phyloP scores from a whole-genome alignment of 2,888 invertebrate genomes.

The Harpagoxenus sublaevis region DNA sequence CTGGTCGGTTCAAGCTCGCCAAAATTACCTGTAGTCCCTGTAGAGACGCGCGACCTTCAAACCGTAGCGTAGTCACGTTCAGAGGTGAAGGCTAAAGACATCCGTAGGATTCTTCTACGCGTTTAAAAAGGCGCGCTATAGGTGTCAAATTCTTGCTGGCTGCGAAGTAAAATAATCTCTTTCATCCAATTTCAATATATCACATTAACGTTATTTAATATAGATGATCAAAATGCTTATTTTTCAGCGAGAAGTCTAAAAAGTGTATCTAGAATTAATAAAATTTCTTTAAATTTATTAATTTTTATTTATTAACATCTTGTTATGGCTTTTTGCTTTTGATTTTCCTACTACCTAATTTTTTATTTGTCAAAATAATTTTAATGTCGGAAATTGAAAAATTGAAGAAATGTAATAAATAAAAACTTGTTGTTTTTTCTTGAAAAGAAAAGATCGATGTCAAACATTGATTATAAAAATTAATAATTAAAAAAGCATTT shows the following conservation, averaged over 20 bases:
- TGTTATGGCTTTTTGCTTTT: too few species aligned
- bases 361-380: neutral
- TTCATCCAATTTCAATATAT: neutral
- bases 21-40: constrained; percentile 1
- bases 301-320: neutral
- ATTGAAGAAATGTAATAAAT: neutral
- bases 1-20: constrained; percentile 14
- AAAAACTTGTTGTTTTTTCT: neutral
- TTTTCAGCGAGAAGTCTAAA: neutral
- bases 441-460: neutral
- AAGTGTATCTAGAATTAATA: neutral
- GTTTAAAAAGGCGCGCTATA: constrained; percentile 1
- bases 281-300: neutral
- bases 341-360: too few species aligned
- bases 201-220: constrained; percentile 5
- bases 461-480: neutral
- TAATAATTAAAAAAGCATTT: neutral
- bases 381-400: neutral
- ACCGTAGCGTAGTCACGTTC: neutral
- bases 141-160: constrained; percentile 9
- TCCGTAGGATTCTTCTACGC: neutral
- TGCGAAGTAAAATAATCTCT: constrained; percentile 1
- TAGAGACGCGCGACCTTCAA: neutral
- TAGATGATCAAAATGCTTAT: neutral
- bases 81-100: constrained; percentile 26